Percentiles rank a stretch among this genome's conserved stretches.
Evolutionary conservation across 2,113 vertebrate species (phyloP).

Genomic region (Aptenodytes patagonicus): DNA sequence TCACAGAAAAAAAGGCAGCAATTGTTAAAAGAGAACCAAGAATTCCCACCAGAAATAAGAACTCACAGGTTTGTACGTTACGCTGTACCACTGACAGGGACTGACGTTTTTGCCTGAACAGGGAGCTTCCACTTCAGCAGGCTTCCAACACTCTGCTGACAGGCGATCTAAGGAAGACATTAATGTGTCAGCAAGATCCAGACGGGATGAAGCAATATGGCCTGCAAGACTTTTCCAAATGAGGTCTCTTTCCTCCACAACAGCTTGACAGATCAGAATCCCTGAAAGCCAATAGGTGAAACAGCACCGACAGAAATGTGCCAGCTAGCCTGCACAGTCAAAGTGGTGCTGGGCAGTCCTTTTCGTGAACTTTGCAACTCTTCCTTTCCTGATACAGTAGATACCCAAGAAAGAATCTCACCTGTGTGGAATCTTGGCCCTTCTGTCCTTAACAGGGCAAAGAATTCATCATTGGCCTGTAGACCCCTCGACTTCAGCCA

Average conservation of each 20-base stretch:
- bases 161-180: constrained; percentile 64
- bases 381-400: neutral
- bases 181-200: neutral
- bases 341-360: neutral
- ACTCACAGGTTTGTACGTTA: constrained; percentile 68
- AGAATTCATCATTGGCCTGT: neutral
- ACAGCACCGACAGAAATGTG: neutral
- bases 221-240: neutral
- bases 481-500: neutral
- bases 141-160: constrained; percentile 52
- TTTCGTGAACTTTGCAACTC: neutral
- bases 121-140: constrained; percentile 60
- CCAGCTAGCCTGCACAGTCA: neutral
- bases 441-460: neutral
- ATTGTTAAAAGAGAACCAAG: neutral
- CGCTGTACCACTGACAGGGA: constrained; percentile 67
- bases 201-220: neutral
- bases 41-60: neutral
- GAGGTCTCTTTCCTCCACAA: neutral
- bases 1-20: neutral
- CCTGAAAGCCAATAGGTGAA: neutral
- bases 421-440: neutral
- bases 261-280: neutral
- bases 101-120: constrained; percentile 10
- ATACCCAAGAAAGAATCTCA: neutral